These are phyloP conservation scores for Tauraco hartlaubi DNA, from an alignment of 2,797 vertebrate species.

Conservation along the genomic window DNA sequence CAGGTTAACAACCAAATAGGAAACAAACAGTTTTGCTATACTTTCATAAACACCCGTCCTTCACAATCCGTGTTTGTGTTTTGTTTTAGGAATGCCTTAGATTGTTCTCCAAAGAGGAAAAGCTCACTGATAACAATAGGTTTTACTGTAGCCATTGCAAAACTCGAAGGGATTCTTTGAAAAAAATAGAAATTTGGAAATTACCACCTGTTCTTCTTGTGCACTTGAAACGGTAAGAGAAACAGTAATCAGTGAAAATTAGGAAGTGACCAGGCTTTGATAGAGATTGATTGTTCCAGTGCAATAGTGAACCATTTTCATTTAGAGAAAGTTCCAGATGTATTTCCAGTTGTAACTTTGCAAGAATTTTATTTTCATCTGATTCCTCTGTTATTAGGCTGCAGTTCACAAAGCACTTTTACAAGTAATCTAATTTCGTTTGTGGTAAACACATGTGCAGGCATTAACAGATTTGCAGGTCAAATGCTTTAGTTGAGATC, in stretches of 20 bases:
- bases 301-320: background rate
- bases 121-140: slow-evolving; percentile 95
- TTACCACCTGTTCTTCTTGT: slow-evolving; percentile 94
- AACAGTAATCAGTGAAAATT: background rate
- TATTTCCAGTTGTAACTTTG: background rate
- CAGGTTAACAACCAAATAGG: background rate
- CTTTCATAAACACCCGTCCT: background rate
- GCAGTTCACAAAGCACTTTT: background rate
- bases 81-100: slow-evolving; percentile 93
- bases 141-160: slow-evolving; percentile 98
- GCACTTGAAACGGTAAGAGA: slow-evolving; percentile 93
- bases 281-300: background rate
- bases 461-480: background rate
- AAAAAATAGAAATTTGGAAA: slow-evolving; percentile 99
- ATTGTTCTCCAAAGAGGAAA: slow-evolving; percentile 97
- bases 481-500: background rate
- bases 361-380: background rate
- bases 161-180: slow-evolving; percentile 93
- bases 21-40: background rate
- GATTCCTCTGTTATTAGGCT: background rate
- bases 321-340: background rate
- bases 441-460: background rate
- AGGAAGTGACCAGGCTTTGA: background rate
- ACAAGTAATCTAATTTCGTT: background rate
- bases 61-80: background rate